Evolutionary conservation across 1,140 invertebrate species (phyloP), one percentile per base, ranked within the genome.

Genomic region (Planococcus citri): DNA sequence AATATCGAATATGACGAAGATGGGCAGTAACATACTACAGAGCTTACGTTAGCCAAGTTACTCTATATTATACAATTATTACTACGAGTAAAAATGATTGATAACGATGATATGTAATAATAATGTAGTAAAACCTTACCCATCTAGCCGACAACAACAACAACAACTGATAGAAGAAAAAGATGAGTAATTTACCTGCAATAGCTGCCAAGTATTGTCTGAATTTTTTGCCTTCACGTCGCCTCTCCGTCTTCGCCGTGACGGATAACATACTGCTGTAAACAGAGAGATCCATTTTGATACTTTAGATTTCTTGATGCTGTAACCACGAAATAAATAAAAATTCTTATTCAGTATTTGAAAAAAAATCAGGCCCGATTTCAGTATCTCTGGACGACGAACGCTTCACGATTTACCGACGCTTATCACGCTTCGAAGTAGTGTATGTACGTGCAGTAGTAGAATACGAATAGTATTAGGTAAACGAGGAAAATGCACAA

Each of bases 161-260:
- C n/a, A n/a, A n/a, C n/a, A n/a, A n/a, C n/a, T n/a, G n/a, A n/a
- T n/a, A n/a, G 12, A 3, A 20, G 17, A 9, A 25, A 3, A 64
- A 64, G 24, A 64, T 27, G 60, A 25, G n/a, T n/a, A 25, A 64
- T 25, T 64, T 64, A 74, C 73, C 73, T 29, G 70, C 70, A 58
- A 74, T 68, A 25, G 71, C 71, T 27, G 71, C 72, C 24, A 73
- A 57, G 68, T 73, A 74, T 41, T 74, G 73, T 27, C 70, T 64
- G 33, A 73, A 67, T 69, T 74, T 74, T 64, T 70, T 72, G 51
- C 73, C 73, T 33, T 74, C 73, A 68, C 70, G 67, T 68, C 70
- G 24, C 57, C 68, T 71, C 27, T 68, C 71, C 68, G 27, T 71
- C 68, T 68, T 68, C 41, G 68, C 68, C 22, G 68, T 71, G 71